Evolutionary conservation across 1,140 invertebrate species (phyloP), one percentile per base, ranked within the genome.

Genomic region (Proales similis): DNA sequence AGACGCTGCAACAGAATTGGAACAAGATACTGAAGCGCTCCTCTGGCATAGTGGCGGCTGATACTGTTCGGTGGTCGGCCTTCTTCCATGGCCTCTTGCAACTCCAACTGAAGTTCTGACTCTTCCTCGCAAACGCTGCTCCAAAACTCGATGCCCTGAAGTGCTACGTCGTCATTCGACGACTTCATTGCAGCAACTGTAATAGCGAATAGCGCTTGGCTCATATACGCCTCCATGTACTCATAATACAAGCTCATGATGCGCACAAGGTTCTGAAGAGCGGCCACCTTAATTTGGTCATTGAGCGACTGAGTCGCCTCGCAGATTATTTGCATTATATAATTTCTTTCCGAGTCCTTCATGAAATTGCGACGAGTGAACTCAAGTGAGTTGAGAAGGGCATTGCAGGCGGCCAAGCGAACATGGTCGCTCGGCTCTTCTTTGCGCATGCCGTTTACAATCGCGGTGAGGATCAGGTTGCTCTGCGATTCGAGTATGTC

Each of bases 61-160:
- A 87, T 87, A 70, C 87, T 82, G 22, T 84, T 81, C n/a, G 89
- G 85, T 63, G 86, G 79, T 9, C 53, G 64, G 38, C 92, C 92
- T 75, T 85, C 82, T 75, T 98, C 92, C 27, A 49, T 17, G 12
- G 45, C 38, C 14, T 63, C 47, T 43, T 49, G 47, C 24, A 51
- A 49, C 29, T 45, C 26, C 17, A 6, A 24, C n/a, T 30, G 29
- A n/a, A 63, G 46, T 51, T 63, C 62, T 24, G 96, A 88, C 79
- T 99, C 95, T 78, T 97, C 94, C 78, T 99, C 95, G 70, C 93
- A 94, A 0, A 98, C 93, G 71, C 94, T 97, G 0, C 93, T 98
- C 95, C 95, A 99, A 78, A 99, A 99, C 76, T 99, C 95, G 76
- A 99, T 98, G 66, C 95, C 95, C 79, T 99, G 95, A 36, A 99